Base-by-base conservation (phyloP, 2,888 invertebrate species). In the Tipula vernalis region DNA sequence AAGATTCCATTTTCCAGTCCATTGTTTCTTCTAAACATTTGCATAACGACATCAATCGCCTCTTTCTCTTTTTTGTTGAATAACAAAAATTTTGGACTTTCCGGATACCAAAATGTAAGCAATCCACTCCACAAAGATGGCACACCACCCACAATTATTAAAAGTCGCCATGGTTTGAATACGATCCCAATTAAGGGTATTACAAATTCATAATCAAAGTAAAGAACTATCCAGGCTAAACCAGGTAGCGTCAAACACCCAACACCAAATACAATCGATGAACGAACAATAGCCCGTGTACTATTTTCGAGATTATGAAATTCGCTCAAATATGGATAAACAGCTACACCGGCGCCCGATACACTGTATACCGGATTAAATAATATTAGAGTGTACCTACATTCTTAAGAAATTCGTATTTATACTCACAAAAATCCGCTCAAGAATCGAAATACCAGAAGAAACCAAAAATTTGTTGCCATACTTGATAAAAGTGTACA, bases 311-410 rank as follows among this genome's bases (percentile, higher is more conserved):
- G 89, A 36, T 92, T 91, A 88, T 93, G 93, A 88, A 93, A 93
- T 89, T 93, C 93, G 8, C 93, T 93, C 15, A 92, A 90, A 88
- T 92, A 93, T 3, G 93, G 92, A 88, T 93, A 93, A 3, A 93
- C 90, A 8, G 92, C 91, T 0, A 93, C 92, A 6, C 93, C 92
- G 10, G 93, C 91, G 13, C 92, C 93, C 5, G 91, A 90, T 86
- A 91, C 89, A 86, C 91, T 91, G 3, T 39, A 3, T 6, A 39
- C 39, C 1, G 6, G 6, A 6, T 6, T 39, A 39, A 6, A 39
- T 39, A 39, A 39, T 39, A 39, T 39, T 39, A 39, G 28, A 28
- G 39, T 39, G 39, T 39, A 39, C n/a, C n/a, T n/a, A n/a, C 6
- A 6, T 2, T 39, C 39, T 39, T 39, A 39, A 39, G 39, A 6